These are phyloP conservation scores for Passer montanus DNA, from an alignment of 2,113 vertebrate species.

Conservation along the genomic window DNA sequence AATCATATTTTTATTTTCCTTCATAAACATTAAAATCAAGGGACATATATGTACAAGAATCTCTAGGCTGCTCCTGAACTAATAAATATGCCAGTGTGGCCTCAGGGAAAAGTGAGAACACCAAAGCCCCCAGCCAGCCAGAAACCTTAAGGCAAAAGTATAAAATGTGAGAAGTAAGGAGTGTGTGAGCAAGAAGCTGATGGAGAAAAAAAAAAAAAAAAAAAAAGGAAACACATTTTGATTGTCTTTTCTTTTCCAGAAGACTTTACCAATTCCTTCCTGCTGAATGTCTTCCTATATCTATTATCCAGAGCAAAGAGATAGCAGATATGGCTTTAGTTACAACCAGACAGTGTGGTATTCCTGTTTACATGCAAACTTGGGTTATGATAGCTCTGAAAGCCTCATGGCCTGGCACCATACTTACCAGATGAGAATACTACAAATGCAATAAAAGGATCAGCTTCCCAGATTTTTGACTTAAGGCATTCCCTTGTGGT, in stretches of 20 bases:
- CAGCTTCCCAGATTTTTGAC: constrained; percentile 49
- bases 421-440: constrained; percentile 3
- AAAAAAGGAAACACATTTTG: background rate
- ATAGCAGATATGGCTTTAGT: constrained; percentile 1
- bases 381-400: background rate
- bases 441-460: constrained; percentile 43
- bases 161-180: background rate
- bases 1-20: background rate
- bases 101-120: background rate
- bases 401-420: background rate
- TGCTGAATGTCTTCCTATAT: background rate
- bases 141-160: background rate
- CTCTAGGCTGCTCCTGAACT: background rate
- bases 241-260: background rate
- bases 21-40: background rate
- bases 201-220: background rate
- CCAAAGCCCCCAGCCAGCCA: background rate
- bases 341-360: constrained; percentile 12
- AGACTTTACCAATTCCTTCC: background rate
- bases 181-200: background rate
- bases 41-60: background rate
- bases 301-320: background rate
- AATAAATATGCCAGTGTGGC: background rate
- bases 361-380: constrained; percentile 13
- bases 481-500: constrained; percentile 46